A percentile compares a stretch with the other conserved stretches of the same genome.
phyloP scores from a whole-genome alignment of 2,113 vertebrate species.

The Tor tambroides region DNA sequence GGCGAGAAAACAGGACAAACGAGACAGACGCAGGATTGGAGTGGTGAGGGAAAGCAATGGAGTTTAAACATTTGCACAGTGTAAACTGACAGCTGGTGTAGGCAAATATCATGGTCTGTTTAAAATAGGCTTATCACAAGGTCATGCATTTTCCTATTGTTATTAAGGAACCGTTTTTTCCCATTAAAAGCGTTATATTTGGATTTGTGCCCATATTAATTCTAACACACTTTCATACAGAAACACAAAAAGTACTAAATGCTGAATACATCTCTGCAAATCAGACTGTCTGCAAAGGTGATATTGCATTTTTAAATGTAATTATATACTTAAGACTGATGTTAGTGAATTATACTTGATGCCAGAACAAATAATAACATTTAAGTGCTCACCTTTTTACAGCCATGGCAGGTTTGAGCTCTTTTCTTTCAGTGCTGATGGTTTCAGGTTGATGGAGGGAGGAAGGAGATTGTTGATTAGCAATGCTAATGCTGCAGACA shows the following conservation, averaged over 20 bases:
- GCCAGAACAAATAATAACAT: neutral
- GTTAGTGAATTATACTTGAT: neutral
- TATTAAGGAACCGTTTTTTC: neutral
- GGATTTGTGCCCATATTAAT: neutral
- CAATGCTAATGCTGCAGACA: slow-evolving; percentile 52
- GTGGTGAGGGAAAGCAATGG: slow-evolving; percentile 17
- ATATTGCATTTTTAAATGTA: neutral
- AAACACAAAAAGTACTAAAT: neutral
- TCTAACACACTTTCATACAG: neutral
- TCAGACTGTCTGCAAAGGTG: neutral
- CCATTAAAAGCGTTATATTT: neutral
- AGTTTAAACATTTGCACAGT: neutral
- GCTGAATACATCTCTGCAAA: neutral
- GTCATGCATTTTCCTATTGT: neutral
- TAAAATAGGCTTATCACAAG: neutral
- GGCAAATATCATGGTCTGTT: slow-evolving; percentile 8
- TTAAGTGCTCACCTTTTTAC: slow-evolving; percentile 13
- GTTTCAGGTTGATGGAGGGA: slow-evolving; percentile 36
- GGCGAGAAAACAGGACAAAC: slow-evolving; percentile 39
- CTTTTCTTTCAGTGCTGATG: slow-evolving; percentile 24
- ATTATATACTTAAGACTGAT: neutral
- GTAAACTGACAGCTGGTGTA: neutral
- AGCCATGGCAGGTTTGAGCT: neutral
- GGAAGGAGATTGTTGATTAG: slow-evolving; percentile 43
- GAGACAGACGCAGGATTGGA: slow-evolving; percentile 24